These are phyloP conservation scores for Bufotes viridis DNA, from an alignment of 2,797 vertebrate species.

Conservation along the genomic window DNA sequence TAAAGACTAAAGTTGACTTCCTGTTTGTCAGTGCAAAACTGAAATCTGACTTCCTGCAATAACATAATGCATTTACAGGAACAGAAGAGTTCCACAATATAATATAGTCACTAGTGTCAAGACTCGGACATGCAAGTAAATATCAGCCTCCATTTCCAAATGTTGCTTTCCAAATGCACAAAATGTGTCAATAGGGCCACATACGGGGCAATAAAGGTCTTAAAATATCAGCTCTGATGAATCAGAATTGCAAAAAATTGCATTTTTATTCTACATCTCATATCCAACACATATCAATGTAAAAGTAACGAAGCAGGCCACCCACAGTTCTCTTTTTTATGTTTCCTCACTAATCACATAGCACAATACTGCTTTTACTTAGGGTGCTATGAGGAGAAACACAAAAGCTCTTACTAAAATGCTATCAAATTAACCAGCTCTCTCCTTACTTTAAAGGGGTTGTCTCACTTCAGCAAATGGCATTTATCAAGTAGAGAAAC, in stretches of 20 bases:
- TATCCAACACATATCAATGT: no score
- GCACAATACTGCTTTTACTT: no score
- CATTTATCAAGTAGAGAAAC: no score
- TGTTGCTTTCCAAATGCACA: not conserved
- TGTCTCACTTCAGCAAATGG: no score
- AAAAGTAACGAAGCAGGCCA: no score
- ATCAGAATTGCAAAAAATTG: not conserved
- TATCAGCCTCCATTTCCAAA: not conserved
- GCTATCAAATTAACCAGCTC: no score
- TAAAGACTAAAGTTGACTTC: not conserved
- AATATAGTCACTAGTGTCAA: not conserved
- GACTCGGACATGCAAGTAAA: not conserved
- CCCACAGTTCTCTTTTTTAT: no score
- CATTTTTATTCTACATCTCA: no score
- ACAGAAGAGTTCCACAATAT: not conserved
- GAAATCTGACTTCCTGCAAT: not conserved
- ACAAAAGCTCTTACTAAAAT: no score
- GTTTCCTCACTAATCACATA: no score
- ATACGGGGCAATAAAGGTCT: not conserved
- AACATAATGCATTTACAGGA: not conserved
- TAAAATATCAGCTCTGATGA: not conserved
- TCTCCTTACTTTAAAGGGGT: no score
- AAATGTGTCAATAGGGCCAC: not conserved
- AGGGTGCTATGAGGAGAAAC: no score
- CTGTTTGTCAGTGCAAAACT: not conserved